A percentile compares a stretch with the other conserved stretches of the same genome.
Evolutionary conservation across 2,797 vertebrate genomes (phyloP).

Genomic region (Danio albolineatus): DNA sequence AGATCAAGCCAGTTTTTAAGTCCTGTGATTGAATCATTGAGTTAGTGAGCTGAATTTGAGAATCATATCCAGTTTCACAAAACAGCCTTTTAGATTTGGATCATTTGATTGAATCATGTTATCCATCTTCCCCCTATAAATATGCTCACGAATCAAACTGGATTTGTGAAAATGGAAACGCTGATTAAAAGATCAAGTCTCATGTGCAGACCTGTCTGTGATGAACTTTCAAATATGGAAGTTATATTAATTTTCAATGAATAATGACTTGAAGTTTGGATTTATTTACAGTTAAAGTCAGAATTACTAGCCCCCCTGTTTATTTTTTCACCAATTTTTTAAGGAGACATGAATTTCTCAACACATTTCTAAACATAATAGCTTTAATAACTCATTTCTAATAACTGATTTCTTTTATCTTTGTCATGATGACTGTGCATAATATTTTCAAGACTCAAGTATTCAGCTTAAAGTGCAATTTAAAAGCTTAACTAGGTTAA

Average conservation of each 20-base stretch:
- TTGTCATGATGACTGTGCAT: too few species aligned
- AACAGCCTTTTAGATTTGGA: background rate
- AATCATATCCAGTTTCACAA: background rate
- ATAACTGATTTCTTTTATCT: too few species aligned
- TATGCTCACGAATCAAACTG: background rate
- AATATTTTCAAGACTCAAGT: too few species aligned
- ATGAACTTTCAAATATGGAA: background rate
- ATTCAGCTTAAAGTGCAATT: too few species aligned
- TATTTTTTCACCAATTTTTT: too few species aligned
- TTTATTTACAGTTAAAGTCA: too few species aligned
- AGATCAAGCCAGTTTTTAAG: background rate
- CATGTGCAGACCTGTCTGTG: background rate
- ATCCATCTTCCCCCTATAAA: background rate
- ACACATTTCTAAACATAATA: too few species aligned
- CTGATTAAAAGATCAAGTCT: background rate
- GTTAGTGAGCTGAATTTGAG: slow-evolving; percentile 1
- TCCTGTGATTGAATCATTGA: background rate
- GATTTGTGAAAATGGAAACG: background rate
- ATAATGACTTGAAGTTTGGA: background rate
- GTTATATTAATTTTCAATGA: background rate
- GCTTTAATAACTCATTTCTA: too few species aligned
- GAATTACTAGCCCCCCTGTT: too few species aligned
- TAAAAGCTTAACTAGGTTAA: too few species aligned
- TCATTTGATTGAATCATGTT: background rate
- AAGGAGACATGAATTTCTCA: too few species aligned